Evolutionary conservation across 2,113 vertebrate genomes (phyloP), one percentile per base, ranked within the genome.

Genomic region (Aramus guarauna): DNA sequence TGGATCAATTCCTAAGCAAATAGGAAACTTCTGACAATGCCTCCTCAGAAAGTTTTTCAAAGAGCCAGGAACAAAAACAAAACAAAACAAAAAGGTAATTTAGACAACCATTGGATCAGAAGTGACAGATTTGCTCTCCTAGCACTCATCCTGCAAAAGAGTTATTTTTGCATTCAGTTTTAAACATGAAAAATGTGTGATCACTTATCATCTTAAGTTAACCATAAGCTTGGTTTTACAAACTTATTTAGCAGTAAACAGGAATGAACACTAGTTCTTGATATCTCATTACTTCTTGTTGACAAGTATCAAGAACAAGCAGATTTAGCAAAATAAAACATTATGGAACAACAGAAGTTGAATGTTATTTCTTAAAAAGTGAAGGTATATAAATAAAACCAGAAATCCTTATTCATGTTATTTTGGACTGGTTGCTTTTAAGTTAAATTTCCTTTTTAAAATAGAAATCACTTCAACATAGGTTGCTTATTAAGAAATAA

Each of bases 1-100:
- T 96, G 88, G 90, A 84, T 94, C 1, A 0, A 74, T 59, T 96
- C 95, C 92, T 93, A 96, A 81, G 48, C 48, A 95, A 97, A 92
- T 81, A 95, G 76, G 85, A 93, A 96, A 92, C 12, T 80, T 94
- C n/a, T 74, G 34, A 68, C 92, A 30, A 56, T 81, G 32, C 2
- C 52, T 94, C 34, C 67, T 94, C 79, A 67, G 37, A 73, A n/a
- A 77, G 8, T 11, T 73, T 88, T 93, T 93, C 75, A 90, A 92
- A 95, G n/a, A 86, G 15, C 7, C 6, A 4, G 5, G 36, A 55
- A 82, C 15, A 59, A 47, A 36, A 72, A 14, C 11, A 11, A 26
- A 5, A 71, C 72, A 63, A 39, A 29, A 23, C n/a, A n/a, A n/a
- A n/a, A n/a, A n/a, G 5, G 37, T 37, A 27, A 66, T n/a, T 55